These are phyloP conservation scores for Atherinomorus stipes DNA, from an alignment of 2,113 vertebrate genomes.

Conservation along the genomic window DNA sequence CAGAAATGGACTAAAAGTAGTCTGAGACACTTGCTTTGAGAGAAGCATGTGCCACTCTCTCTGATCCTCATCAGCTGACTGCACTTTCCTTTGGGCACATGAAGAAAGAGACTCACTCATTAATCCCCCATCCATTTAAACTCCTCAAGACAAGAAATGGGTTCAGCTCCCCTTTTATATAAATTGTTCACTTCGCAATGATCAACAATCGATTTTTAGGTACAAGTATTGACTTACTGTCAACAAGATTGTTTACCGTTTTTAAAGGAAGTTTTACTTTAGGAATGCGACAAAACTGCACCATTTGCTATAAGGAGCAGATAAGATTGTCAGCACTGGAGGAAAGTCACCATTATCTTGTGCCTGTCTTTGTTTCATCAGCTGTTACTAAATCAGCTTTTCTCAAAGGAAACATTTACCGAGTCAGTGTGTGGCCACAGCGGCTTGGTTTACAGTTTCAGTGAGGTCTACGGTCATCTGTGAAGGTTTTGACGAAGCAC, in stretches of 20 bases:
- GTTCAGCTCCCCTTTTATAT: neutral
- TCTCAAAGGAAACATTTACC: neutral
- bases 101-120: neutral
- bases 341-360: neutral
- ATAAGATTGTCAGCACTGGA: neutral
- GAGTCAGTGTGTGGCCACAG: neutral
- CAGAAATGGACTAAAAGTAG: neutral
- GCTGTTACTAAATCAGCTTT: neutral
- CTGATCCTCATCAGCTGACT: no score
- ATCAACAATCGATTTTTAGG: no score
- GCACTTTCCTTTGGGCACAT: conserved; percentile 7
- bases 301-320: neutral
- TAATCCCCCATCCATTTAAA: neutral
- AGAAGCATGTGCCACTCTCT: neutral
- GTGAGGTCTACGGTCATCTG: conserved; percentile 7
- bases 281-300: no score
- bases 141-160: neutral
- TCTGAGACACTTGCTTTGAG: conserved; percentile 13
- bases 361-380: neutral
- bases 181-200: conserved; percentile 3
- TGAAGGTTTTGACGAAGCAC: conserved; percentile 21
- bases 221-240: no score
- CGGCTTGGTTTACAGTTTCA: neutral
- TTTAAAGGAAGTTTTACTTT: no score
- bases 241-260: no score